A percentile compares a stretch with the other conserved stretches of the same genome.
phyloP scores from a whole-genome alignment of 2,888 invertebrate species.

The Saturnia pavonia region DNA sequence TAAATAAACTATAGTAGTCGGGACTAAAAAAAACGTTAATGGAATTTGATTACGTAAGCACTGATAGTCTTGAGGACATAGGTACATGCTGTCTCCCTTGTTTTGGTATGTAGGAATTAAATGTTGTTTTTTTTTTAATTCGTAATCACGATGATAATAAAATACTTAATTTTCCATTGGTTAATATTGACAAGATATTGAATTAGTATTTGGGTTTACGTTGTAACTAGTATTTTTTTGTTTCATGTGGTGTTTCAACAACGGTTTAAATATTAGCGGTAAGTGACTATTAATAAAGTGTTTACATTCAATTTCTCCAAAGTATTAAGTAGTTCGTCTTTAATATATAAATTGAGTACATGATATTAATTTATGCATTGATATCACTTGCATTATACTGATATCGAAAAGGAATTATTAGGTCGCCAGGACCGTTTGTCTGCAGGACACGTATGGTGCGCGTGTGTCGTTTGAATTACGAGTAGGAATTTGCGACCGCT shows the following conservation, averaged over 20 bases:
- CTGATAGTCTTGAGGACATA: conserved; percentile 68
- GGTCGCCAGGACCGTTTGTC: conserved; percentile 74
- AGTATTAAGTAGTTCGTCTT: conserved; percentile 16
- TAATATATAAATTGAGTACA: conserved; percentile 26
- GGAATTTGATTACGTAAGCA: conserved; percentile 64
- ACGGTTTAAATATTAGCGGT: conserved; percentile 58
- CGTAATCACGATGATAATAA: conserved; percentile 13
- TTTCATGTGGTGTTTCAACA: conserved; percentile 70
- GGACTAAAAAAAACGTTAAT: conserved; percentile 40
- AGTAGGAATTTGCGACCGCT: conserved; percentile 80
- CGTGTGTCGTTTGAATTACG: conserved; percentile 75
- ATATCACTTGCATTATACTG: conserved; percentile 47
- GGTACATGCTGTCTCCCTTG: conserved; percentile 75
- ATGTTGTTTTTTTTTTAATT: conserved; percentile 20
- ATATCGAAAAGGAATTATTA: conserved; percentile 67
- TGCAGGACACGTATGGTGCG: conserved; percentile 67
- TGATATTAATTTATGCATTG: conserved; percentile 37
- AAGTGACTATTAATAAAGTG: conserved; percentile 43
- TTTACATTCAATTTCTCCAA: conserved; percentile 14
- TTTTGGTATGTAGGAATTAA: conserved; percentile 48
- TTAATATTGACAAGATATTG: neutral
- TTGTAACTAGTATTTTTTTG: conserved; percentile 44
- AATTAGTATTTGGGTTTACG: conserved; percentile 11
- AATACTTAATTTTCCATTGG: conserved; percentile 5
- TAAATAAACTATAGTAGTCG: conserved; percentile 31